Evolutionary conservation across 2,888 invertebrate species (phyloP), one percentile per base, ranked within the genome.

Genomic region (Papilio protenor): DNA sequence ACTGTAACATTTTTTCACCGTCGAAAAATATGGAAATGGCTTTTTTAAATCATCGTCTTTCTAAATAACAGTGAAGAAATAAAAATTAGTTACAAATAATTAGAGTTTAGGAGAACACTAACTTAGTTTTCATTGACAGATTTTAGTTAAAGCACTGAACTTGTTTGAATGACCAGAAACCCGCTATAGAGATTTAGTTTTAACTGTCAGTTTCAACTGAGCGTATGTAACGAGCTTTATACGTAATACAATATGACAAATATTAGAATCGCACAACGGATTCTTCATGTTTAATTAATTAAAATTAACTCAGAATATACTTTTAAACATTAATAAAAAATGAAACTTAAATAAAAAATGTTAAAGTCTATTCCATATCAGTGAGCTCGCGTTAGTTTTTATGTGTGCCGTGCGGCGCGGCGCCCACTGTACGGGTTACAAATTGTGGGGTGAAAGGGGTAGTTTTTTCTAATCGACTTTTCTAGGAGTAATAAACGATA

Each of bases 391-490:
- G 86, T 89, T 85, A 87, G 89, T 92, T 93, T 92, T 92, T 91
- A 91, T 91, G 93, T 91, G 92, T 91, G 92, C 88, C 91, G 91
- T 86, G 81, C 82, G 79, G 85, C 85, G 83, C 87, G 90, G 92
- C 91, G 92, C 92, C 91, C 94, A 93, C 93, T 91, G 94, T 90
- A 94, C 92, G 94, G 94, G 94, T 94, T 94, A 94, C 94, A 94
- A 94, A 94, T 94, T 94, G 94, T 94, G 93, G 94, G 94, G 93
- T 92, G 93, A 94, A 94, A 94, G 94, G 94, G 94, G 94, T 94
- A 93, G 92, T 93, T 94, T 94, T 94, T 94, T 93, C 90, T 93
- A 94, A 94, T 94, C 94, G 94, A 94, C 94, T 94, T 94, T 92
- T 89, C 92, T 94, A 93, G 93, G 93, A 90, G 94, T 94, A 94